Evolutionary conservation across 2,888 invertebrate genomes (phyloP).

Genomic region (Lepidochitona cinerea): DNA sequence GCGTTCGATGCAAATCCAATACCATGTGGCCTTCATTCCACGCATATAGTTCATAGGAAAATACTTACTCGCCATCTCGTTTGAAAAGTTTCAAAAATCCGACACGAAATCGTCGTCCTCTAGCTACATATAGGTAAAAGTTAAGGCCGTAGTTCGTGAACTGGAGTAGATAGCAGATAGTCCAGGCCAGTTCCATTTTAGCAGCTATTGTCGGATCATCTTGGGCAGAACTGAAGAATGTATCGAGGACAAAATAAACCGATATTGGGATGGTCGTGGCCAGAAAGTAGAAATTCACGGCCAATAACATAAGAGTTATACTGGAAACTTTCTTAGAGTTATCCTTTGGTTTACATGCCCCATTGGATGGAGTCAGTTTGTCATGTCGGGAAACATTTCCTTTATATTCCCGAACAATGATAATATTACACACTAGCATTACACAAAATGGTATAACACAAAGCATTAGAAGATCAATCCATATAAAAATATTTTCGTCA

Average conservation of each 20-base stretch:
- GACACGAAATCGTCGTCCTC: background rate
- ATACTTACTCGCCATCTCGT: background rate
- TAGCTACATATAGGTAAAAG: constrained; percentile 44
- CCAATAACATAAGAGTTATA: constrained; percentile 42
- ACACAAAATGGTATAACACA: constrained; percentile 34
- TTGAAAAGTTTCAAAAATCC: background rate
- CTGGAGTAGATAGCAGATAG: constrained; percentile 33
- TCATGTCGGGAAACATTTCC: constrained; percentile 12
- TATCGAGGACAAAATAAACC: constrained; percentile 41
- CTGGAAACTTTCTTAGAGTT: background rate
- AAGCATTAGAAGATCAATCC: constrained; percentile 35
- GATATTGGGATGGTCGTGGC: constrained; percentile 39
- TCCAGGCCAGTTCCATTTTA: constrained; percentile 32
- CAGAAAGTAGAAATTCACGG: constrained; percentile 38
- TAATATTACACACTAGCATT: constrained; percentile 37
- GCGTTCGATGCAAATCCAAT: too few relatives aligned
- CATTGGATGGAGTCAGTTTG: constrained; percentile 4
- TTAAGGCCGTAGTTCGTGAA: constrained; percentile 42
- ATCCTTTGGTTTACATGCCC: constrained; percentile 18
- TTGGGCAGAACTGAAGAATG: constrained; percentile 27
- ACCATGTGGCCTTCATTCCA: too few relatives aligned
- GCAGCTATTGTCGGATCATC: constrained; percentile 6
- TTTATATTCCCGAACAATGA: constrained; percentile 18
- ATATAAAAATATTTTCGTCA: constrained; percentile 42
- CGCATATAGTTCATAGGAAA: too few relatives aligned